Conservation (phyloP, 2,888 invertebrate species). For the Cyclophora albipunctata region DNA sequence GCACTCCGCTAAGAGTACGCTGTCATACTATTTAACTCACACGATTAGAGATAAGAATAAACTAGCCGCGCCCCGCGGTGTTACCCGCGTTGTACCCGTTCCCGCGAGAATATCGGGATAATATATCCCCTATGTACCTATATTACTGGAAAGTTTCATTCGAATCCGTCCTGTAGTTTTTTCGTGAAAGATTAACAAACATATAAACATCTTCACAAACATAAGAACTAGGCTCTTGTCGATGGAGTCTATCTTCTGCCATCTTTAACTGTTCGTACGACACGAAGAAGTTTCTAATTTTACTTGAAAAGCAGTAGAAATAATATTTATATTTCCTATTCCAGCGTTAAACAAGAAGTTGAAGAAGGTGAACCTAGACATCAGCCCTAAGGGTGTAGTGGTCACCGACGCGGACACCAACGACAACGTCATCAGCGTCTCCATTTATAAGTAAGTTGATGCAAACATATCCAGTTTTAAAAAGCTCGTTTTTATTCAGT, state of each 20-base stretch:
- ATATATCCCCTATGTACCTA: no score
- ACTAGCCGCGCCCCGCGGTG: no score
- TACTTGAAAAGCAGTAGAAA: no score
- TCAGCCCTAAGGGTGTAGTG: constrained; percentile 85
- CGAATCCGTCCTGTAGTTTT: not conserved
- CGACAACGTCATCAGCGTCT: constrained; percentile 83
- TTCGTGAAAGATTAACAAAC: not conserved
- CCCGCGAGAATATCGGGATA: no score
- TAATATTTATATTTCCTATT: constrained; percentile 15
- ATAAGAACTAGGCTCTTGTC: not conserved
- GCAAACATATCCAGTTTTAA: not conserved
- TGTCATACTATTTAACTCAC: not conserved
- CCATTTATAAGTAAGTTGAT: constrained; percentile 84
- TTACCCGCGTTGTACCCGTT: no score
- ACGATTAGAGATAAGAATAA: no score
- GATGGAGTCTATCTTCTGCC: not conserved
- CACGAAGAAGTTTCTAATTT: not conserved
- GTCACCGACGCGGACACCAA: constrained; percentile 82
- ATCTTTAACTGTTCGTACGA: not conserved
- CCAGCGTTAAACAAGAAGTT: constrained; percentile 73
- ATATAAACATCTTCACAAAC: no score
- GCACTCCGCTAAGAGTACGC: constrained; percentile 73
- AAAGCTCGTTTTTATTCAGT: no score
- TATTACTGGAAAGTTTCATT: no score
- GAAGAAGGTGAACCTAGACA: constrained; percentile 80